Evolutionary conservation across 2,113 vertebrate species (phyloP), one percentile per base, ranked within the genome.

Genomic region (Heterotis niloticus): DNA sequence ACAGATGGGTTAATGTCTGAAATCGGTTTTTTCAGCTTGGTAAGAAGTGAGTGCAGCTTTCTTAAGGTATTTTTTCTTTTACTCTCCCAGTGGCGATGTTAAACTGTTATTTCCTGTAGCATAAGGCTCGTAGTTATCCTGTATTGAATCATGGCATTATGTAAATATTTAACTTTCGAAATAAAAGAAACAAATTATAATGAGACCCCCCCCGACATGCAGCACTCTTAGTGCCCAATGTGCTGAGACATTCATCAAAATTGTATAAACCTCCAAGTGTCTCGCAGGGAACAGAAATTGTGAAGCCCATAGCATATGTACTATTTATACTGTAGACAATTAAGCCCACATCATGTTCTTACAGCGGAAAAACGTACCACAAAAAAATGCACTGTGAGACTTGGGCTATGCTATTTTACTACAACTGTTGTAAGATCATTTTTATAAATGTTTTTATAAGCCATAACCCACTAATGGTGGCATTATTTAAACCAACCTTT

Each of bases 131-230:
- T n/a, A 65, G 23, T 2, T 18, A 65, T 10, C 64, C 23, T n/a
- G n/a, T 10, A n/a, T 65, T 20, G 23, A 5, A 26, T 54, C 10
- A 72, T 52, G 44, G 17, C 1, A 51, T 16, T 54, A 59, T 54
- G 57, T 74, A 44, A 77, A 77, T 54, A 13, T 65, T 77, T 66
- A 28, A 77, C 23, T 34, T 54, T 54, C 10, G 44, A 65, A 64
- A 56, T 64, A 64, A 65, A 77, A 28, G 29, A 77, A 66, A 77
- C 64, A 54, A 65, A 76, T 74, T 59, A 24, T 74, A 57, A 74
- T 57, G n/a, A 57, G 18, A 74, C 5, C 26, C 52, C 17, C 64
- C 23, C 64, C n/a, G 28, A 44, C 10, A 29, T 66, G 64, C 2
- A 44, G 59, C 18, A 62, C 44, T 52, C 11, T 71, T 52, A 52